Base-by-base conservation (phyloP, 1,140 invertebrate species). In the Neodiprion virginianus region DNA sequence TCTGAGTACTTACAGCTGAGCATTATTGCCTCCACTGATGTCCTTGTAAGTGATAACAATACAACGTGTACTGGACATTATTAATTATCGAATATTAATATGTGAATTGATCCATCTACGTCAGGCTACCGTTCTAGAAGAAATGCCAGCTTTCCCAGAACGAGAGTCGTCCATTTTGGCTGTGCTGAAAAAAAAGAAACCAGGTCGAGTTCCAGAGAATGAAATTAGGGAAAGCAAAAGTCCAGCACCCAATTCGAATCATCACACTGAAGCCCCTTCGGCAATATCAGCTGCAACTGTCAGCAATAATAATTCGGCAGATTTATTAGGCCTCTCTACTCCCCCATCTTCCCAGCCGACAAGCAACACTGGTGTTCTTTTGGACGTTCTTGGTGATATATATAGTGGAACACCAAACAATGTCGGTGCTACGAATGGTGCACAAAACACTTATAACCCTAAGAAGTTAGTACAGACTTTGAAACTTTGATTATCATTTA, bases 131-230 rank as follows among this genome's bases (percentile, higher is more conserved):
- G 98, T 99, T 72, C 90, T 99, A 71, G 99, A 99, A 91, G 98
- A 99, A 91, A 99, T 99, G 99, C 99, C 99, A 71, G 98, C 98
- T 69, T 99, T 99, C 89, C 97, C 98, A 3, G 99, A 99, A 89
- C 92, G 98, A 82, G 98, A 99, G 90, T 99, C 97, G 69, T 99
- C 97, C 3, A 97, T 99, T 84, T 92, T 99, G 72, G 97, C 98
- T 68, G 94, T 99, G 75, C 92, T 99, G 78, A 99, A 99, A 89
- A 99, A 99, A 89, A 99, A 99, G 88, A 99, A 99, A 83, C 96
- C 96, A 8, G 97, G 96, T 8, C 90, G 96, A 71, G 93, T 97
- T 75, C 94, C 95, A 14, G 96, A 97, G 82, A 94, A 93, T 87
- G 95, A 96, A 84, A 92, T 95, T 17, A 91, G 93, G 78, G 93